A percentile compares a stretch with the other conserved stretches of the same genome.
phyloP scores from a whole-genome alignment of 2,113 vertebrate genomes.

The Mirounga angustirostris region DNA sequence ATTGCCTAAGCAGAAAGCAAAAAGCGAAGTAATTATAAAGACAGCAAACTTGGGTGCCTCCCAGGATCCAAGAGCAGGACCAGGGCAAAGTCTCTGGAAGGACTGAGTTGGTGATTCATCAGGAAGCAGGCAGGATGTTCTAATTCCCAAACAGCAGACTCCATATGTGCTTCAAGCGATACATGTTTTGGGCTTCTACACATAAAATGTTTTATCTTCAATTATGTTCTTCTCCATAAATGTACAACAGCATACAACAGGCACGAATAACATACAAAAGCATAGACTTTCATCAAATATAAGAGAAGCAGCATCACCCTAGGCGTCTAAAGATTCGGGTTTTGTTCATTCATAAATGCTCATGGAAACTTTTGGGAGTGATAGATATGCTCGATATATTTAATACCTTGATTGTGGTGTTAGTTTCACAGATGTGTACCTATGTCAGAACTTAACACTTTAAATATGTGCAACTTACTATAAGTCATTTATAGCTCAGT shows the following conservation, averaged over 20 bases:
- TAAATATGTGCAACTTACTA: background rate
- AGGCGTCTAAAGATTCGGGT: background rate
- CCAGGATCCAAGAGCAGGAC: background rate
- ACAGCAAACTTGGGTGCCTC: background rate
- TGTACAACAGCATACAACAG: background rate
- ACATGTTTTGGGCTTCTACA: background rate
- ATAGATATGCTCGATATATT: background rate
- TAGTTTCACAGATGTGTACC: background rate
- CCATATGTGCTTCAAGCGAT: background rate
- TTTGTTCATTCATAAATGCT: conserved; percentile 15
- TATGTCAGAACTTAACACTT: background rate
- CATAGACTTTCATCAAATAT: background rate
- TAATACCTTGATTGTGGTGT: background rate
- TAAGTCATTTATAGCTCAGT: background rate
- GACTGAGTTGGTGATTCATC: background rate
- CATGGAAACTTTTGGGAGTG: background rate
- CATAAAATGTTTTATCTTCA: conserved; percentile 3
- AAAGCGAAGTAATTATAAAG: conserved; percentile 33
- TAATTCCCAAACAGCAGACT: background rate
- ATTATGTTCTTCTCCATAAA: background rate
- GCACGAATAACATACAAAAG: background rate
- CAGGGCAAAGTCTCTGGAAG: background rate
- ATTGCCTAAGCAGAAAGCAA: background rate
- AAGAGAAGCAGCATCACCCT: background rate
- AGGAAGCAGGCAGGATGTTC: background rate